Base-by-base conservation (phyloP, 1,140 invertebrate species). In the Dreissena rostriformis region DNA sequence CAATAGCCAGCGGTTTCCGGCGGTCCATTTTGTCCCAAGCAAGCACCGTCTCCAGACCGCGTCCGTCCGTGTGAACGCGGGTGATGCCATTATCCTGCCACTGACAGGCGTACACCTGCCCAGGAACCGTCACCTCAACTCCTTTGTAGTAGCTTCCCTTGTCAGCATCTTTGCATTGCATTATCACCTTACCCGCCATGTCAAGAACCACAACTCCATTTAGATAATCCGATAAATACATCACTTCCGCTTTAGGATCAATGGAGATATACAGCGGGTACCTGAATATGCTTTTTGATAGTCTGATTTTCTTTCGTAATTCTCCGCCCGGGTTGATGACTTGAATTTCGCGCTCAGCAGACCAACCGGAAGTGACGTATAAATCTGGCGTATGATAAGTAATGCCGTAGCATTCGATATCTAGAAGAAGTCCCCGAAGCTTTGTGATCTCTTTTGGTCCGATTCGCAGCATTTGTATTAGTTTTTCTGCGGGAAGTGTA, bases 311-410 rank as follows among this genome's bases (percentile, higher is more conserved):
- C 49, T 28, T 80, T 1, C 71, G 26, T 19, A 80, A 55, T 80
- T 80, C 77, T 1, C 77, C 77, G 17, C 55, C n/a, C 15, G 77
- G 52, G 7, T n/a, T 55, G n/a, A 80, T 51, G 7, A 80, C 65
- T 80, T 71, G 77, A 28, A 80, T 80, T 67, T 80, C 77, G 22
- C 77, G 66, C 29, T 80, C 77, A 0, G 77, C 49, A 17, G 77
- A 80, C 77, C 77, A 80, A 55, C 77, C 77, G 49, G 77, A 80
- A 10, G 77, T 80, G 1, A 80, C 67, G 55, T 80, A 80, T 7
- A 80, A 19, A 52, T 80, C 77, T 5, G 17, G 22, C 24, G 49
- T 67, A 57, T 52, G 19, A 29, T 24, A 80, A 14, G 77, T 70
- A 26, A 80, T 80, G 19, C 77, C 77, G 22, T 80, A 80, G 28